Evolutionary conservation across 2,888 invertebrate genomes (phyloP), one percentile per base, ranked within the genome.

Genomic region (Nebria brevicollis): DNA sequence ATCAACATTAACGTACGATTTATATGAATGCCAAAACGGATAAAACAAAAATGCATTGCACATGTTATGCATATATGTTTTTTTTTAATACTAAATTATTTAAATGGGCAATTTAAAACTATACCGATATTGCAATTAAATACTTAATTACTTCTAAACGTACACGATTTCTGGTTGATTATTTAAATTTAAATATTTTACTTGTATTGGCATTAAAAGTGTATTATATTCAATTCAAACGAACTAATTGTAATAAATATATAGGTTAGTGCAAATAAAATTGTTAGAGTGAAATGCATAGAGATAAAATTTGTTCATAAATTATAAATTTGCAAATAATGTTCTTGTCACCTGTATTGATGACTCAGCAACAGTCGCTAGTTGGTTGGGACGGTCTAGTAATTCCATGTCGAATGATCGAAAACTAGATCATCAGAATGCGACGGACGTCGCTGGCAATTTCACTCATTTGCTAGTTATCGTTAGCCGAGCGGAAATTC

Each of bases 381-480:
- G 34, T 34, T 34, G 34, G 34, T 34, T 34, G 34, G 34, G 34
- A 54, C 54, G 54, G 8, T 11, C 54, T 13, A 8, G 54, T 54
- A 54, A 54, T 54, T 54, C 4, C 54, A 54, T 54, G 54, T 54
- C 54, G 42, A 79, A 79, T 79, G 79, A 79, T 79, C 74, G 79
- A 79, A 79, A 79, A 66, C 43, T 75, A 75, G 66, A 79, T 79
- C 74, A 79, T 79, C 68, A 65, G 79, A 34, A 79, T 74, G 73
- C 72, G 73, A 73, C 72, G 73, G 74, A n/a, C 66, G 70, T 15
- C 42, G 76, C n/a, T n/a, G 76, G 26, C 66, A 76, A 66, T 20
- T 34, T 74, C 73, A 78, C 78, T 78, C 78, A 78, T 78, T 75
- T 79, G 79, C 79, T 75, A 79, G 79, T 79, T 75, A 79, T 75